phyloP scores from a whole-genome alignment of 1,140 invertebrate genomes.

The Coptotermes formosanus region DNA sequence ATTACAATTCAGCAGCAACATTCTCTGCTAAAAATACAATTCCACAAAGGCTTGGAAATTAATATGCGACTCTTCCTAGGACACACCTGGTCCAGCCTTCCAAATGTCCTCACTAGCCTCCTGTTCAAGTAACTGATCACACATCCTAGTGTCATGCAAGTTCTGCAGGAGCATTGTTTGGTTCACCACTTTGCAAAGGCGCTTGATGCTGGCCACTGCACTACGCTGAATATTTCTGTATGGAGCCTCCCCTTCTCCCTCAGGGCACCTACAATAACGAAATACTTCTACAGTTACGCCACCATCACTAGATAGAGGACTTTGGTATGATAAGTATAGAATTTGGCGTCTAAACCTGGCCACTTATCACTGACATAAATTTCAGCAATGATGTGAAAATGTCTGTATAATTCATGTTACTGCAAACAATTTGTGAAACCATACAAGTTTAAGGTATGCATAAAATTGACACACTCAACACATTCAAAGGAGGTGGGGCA shows the following conservation, averaged over 20 bases:
- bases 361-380: no score
- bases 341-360: no score
- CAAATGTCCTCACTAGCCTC: slow-evolving; percentile 59
- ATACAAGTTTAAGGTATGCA: no score
- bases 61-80: no score
- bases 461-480: no score
- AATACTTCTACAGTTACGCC: not conserved
- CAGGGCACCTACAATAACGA: not conserved
- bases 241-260: not conserved
- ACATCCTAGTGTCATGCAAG: slow-evolving; percentile 68
- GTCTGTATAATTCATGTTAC: no score
- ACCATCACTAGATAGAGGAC: not conserved
- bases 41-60: not conserved
- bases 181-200: slow-evolving; percentile 67
- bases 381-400: no score
- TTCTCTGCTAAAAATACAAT: not conserved
- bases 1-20: not conserved
- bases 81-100: slow-evolving; percentile 15
- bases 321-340: not conserved
- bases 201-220: slow-evolving; percentile 56
- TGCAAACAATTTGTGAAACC: no score
- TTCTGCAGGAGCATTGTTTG: slow-evolving; percentile 69
- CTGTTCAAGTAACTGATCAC: slow-evolving; percentile 67
- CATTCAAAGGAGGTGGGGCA: no score
- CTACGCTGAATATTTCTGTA: slow-evolving; percentile 50